A percentile compares a stretch with the other conserved stretches of the same genome.
Evolutionary conservation across 2,888 invertebrate genomes (phyloP).

Genomic region (Drosophila parthenogenetica): DNA sequence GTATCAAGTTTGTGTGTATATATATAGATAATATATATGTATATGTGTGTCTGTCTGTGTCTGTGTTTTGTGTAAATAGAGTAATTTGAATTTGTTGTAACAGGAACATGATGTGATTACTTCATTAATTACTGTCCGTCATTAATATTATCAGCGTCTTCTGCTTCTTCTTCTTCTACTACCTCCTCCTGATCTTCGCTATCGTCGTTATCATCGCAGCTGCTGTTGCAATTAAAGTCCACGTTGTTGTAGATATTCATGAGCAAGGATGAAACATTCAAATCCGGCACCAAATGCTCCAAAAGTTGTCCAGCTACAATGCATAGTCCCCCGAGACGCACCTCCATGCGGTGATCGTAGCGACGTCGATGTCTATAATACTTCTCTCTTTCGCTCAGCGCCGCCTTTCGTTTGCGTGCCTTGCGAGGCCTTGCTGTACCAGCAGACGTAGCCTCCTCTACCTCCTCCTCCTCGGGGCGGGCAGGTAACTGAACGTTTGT

Average conservation of each 20-base stretch:
- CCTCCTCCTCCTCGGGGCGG: constrained; percentile 1
- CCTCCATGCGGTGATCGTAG: constrained; percentile 80
- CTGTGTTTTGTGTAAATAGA: constrained; percentile 5
- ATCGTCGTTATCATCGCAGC: constrained; percentile 35
- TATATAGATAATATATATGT: not conserved
- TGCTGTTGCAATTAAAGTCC: constrained; percentile 33
- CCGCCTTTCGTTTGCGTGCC: constrained; percentile 11
- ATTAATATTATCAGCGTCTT: not conserved
- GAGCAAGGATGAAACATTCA: constrained; percentile 63
- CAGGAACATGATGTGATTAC: constrained; percentile 47
- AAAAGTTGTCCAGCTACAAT: constrained; percentile 76
- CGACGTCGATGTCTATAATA: constrained; percentile 82
- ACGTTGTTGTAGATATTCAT: constrained; percentile 33
- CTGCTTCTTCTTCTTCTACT: constrained; percentile 7
- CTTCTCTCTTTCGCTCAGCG: constrained; percentile 66
- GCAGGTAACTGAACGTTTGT: constrained; percentile 5
- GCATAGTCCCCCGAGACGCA: constrained; percentile 75
- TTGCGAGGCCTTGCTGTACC: not conserved
- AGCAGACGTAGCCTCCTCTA: not conserved
- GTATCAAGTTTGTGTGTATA: not conserved
- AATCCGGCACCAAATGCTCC: constrained; percentile 70
- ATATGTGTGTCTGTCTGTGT: constrained; percentile 6
- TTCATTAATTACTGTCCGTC: constrained; percentile 21
- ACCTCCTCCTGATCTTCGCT: constrained; percentile 6
- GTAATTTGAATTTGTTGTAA: constrained; percentile 21